Evolutionary conservation across 53 echinoderm and acorn worm species (phyloP), one percentile per base, ranked within the genome.

Genomic region (Mesocentrotus franciscanus): DNA sequence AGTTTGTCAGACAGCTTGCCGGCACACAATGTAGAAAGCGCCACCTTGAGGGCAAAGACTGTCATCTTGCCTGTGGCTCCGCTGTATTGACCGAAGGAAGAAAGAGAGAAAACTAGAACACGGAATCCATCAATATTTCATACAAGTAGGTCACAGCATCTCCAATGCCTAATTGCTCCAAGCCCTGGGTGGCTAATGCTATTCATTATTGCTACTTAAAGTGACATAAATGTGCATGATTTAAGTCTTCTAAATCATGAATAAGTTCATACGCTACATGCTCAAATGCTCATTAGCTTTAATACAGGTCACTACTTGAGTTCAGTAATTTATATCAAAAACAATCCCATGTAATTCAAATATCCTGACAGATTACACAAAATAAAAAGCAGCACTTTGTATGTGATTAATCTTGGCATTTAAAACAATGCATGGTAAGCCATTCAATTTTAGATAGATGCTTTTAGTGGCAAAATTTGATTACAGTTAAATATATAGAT

Each of bases 1-100:
- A 98, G 97, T 95, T 98, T 98, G 85, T 98, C 99, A 85, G 96
- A 97, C 94, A 98, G 97, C 92, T 98, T 98, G 76, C 99, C 99
- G 32, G 99, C 97, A 59, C 97, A 97, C 94, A 98, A 84, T 18
- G 99, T 97, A 24, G 97, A 97, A 74, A 98, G 94, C 14, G 97
- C 97, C 49, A 98, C 99, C 92, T 98, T 98, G 60, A 98, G 92
- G 62, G 99, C 95, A 89, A 98, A 96, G 6, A 98, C 99, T n/a
- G 97, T 97, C 92, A 98, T 96, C 95, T 98, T 97, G 55, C 97
- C 97, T 35, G 96, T 97, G 35, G 97, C 97, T 59, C 97, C 99
- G 81, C 99, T 98, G 96, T 56, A 89, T 74, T 79, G 61, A 84
- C 32, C 71, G 42, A 83, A 92, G 27, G 36, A 17, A 95, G 35